Conservation (phyloP, 2,113 vertebrate species). For the Nesogale talazaci region DNA sequence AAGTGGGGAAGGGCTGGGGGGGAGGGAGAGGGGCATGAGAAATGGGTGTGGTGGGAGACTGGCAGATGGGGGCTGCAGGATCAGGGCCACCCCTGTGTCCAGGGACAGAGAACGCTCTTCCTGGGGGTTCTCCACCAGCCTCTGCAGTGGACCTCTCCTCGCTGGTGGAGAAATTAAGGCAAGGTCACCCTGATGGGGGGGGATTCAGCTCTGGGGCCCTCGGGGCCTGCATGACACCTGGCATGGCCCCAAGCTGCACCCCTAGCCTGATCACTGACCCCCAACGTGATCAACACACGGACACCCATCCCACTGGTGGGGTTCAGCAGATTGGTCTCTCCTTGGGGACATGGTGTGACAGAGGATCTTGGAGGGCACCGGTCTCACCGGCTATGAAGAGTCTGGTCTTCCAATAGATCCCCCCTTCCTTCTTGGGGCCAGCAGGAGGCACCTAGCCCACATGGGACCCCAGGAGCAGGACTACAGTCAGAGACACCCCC, state of each 20-base stretch:
- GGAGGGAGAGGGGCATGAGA: too few relatives aligned
- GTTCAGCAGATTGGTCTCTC: neutral
- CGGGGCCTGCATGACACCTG: neutral
- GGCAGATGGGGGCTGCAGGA: neutral
- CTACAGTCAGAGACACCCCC: neutral
- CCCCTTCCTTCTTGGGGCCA: neutral
- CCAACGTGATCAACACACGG: neutral
- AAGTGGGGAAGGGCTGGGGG: neutral
- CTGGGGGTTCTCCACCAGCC: neutral
- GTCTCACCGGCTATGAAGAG: neutral
- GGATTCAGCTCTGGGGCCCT: neutral
- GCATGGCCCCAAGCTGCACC: neutral
- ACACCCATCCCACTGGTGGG: neutral
- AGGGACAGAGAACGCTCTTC: neutral
- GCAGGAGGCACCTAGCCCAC: neutral
- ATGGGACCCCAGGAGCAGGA: too few relatives aligned
- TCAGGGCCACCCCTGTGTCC: fast-evolving
- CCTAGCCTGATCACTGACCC: neutral
- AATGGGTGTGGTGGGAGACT: neutral
- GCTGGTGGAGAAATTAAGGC: constrained; percentile 51
- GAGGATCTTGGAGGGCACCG: neutral
- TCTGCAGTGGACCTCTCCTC: neutral
- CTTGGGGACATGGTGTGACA: neutral
- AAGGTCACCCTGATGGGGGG: neutral
- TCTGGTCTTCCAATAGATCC: neutral